These are phyloP conservation scores for Leptatherina wallacei DNA, from an alignment of 2,797 vertebrate genomes.

Conservation along the genomic window DNA sequence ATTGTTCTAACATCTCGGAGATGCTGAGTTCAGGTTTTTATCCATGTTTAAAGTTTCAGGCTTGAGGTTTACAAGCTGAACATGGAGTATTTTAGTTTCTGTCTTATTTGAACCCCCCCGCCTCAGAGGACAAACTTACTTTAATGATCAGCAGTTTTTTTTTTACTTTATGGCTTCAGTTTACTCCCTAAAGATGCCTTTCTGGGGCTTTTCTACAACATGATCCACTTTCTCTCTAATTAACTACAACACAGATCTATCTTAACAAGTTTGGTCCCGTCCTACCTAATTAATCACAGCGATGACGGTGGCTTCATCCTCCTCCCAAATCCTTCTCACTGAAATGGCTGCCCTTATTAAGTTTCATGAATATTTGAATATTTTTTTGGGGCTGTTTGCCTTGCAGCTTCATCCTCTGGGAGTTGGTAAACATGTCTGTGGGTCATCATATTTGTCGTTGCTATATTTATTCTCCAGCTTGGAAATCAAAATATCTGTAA, in stretches of 20 bases:
- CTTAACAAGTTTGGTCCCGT: slow-evolving; percentile 40
- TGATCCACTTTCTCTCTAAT: slow-evolving; percentile 58
- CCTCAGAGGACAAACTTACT: slow-evolving; percentile 1
- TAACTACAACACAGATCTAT: slow-evolving; percentile 66
- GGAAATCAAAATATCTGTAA: background rate
- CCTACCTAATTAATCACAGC: slow-evolving; percentile 65
- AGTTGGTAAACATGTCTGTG: background rate
- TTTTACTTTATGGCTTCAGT: slow-evolving; percentile 14
- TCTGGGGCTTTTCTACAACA: slow-evolving; percentile 39
- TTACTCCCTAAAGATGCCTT: slow-evolving; percentile 19
- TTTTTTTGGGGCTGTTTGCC: background rate
- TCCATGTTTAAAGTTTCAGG: background rate
- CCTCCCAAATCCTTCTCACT: background rate
- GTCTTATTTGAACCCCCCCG: slow-evolving; percentile 1
- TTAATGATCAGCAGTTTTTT: slow-evolving; percentile 34
- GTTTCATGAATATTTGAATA: slow-evolving; percentile 24
- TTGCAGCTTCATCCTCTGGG: background rate
- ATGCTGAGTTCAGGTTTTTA: background rate
- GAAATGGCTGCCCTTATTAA: slow-evolving; percentile 43
- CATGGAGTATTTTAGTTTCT: background rate
- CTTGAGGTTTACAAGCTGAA: slow-evolving; percentile 1
- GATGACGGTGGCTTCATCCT: slow-evolving; percentile 33
- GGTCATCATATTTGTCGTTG: background rate
- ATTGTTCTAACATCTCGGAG: background rate
- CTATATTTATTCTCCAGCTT: background rate